Evolutionary conservation across 1,140 invertebrate genomes (phyloP).

Genomic region (Zaprionus ghesquierei): DNA sequence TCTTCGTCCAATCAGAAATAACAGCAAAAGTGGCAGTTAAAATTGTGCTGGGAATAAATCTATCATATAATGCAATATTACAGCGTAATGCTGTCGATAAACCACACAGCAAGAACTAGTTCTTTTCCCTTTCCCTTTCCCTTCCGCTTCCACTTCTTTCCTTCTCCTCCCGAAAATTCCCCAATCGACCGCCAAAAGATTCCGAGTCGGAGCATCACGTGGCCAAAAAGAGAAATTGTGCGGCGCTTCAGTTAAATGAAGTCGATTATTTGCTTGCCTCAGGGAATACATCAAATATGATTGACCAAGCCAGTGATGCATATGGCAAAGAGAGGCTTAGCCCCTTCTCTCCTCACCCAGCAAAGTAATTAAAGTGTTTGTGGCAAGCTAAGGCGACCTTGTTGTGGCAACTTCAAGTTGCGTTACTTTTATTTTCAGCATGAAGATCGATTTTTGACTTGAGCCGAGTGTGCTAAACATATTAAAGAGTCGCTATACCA

Average conservation of each 20-base stretch:
- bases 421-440: neutral
- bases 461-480: neutral
- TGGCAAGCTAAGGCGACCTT: neutral
- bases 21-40: constrained; percentile 68
- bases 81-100: constrained; percentile 61
- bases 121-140: neutral
- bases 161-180: neutral
- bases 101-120: constrained; percentile 2
- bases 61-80: constrained; percentile 80
- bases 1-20: constrained; percentile 14
- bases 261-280: constrained; percentile 67
- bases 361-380: neutral
- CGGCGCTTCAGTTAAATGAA: constrained; percentile 73
- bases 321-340: neutral
- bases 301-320: constrained; percentile 45
- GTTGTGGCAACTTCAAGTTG: too few relatives aligned
- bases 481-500: neutral
- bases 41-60: constrained; percentile 80
- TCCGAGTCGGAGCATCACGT: neutral
- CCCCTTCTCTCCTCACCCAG: too few relatives aligned
- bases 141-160: neutral
- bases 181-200: neutral
- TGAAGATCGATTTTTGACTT: neutral
- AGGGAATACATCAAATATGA: constrained; percentile 62
- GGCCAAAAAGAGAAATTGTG: neutral